phyloP scores from a whole-genome alignment of 2,113 vertebrate species.

The Spea bombifrons region DNA sequence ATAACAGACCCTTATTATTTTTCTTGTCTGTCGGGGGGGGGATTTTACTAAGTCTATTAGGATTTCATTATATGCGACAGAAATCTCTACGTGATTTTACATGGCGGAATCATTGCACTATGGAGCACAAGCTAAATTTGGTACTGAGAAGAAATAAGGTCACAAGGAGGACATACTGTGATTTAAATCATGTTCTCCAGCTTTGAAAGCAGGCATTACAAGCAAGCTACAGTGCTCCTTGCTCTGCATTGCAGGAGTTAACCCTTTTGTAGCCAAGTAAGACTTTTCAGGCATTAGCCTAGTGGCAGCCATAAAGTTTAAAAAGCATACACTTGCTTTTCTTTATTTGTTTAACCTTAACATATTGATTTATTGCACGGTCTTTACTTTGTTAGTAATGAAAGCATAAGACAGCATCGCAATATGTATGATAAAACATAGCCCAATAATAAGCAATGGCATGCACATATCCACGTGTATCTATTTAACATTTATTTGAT shows the following conservation, averaged over 20 bases:
- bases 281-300: neutral
- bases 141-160: conserved; percentile 1
- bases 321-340: too few relatives aligned
- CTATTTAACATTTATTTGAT: too few relatives aligned
- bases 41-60: neutral
- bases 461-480: too few relatives aligned
- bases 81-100: neutral
- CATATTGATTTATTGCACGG: too few relatives aligned
- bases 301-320: neutral
- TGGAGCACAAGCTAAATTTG: conserved; percentile 7
- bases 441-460: too few relatives aligned
- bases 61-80: neutral
- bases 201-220: neutral
- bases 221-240: neutral
- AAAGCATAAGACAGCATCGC: too few relatives aligned
- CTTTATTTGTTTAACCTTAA: too few relatives aligned
- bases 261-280: neutral
- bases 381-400: too few relatives aligned
- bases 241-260: conserved; percentile 28
- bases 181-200: conserved; percentile 4
- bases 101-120: neutral
- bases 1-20: neutral
- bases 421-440: too few relatives aligned
- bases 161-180: neutral
- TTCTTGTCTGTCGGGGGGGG: too few relatives aligned